phyloP scores from a whole-genome alignment of 1,140 invertebrate species.

The Pachypeltis micranthus region DNA sequence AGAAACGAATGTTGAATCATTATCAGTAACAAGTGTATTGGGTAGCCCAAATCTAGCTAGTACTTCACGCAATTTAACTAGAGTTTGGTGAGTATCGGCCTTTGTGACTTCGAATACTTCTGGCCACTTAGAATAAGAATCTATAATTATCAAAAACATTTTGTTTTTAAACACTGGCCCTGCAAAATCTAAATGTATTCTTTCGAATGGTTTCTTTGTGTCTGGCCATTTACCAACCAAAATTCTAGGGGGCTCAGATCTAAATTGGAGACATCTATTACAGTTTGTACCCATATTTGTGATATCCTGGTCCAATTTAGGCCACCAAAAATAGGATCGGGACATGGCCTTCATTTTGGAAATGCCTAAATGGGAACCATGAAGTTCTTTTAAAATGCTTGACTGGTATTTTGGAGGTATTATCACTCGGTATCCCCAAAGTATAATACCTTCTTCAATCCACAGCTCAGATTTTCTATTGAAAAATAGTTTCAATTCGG shows the following conservation, averaged over 20 bases:
- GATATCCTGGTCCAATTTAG: background rate
- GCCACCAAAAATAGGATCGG: background rate
- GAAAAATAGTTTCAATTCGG: too few relatives aligned
- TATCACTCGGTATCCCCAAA: too few relatives aligned
- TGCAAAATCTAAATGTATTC: conserved; percentile 3
- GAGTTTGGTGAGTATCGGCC: background rate
- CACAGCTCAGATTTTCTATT: too few relatives aligned
- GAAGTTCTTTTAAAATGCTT: too few relatives aligned
- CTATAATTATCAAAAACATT: conserved; percentile 3
- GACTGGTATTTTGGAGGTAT: too few relatives aligned
- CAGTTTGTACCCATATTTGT: background rate
- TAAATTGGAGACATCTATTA: background rate
- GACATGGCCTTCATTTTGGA: conserved; percentile 10
- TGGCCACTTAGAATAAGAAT: background rate
- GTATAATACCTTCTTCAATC: conserved; percentile 4
- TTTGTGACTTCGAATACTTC: background rate
- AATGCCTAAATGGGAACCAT: conserved; percentile 8
- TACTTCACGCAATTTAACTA: conserved; percentile 1
- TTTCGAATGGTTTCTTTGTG: conserved; percentile 1
- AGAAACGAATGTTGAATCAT: too few relatives aligned
- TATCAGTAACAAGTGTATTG: too few relatives aligned
- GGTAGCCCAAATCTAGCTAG: too few relatives aligned
- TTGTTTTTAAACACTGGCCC: background rate
- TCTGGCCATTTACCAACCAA: too few relatives aligned
- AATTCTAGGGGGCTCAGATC: too few relatives aligned